Percentiles rank a stretch among this genome's conserved stretches.
Evolutionary conservation across 2,797 vertebrate species (phyloP).

Genomic region (Poecile montanus): DNA sequence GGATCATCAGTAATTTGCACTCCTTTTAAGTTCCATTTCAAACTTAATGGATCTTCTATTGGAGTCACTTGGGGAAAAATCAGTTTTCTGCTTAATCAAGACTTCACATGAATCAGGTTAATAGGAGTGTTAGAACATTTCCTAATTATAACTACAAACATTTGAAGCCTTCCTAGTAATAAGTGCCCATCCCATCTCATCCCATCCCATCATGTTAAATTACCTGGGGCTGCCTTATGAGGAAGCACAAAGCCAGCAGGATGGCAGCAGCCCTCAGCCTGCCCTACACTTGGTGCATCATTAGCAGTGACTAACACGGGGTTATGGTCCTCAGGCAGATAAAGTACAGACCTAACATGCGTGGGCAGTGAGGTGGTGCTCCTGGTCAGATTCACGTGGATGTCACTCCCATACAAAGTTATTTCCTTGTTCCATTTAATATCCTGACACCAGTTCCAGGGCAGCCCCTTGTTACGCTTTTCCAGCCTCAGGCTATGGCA

Average conservation of each 20-base stretch:
- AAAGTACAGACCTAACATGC: accelerated
- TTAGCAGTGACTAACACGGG: accelerated
- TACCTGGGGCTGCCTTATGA: background rate
- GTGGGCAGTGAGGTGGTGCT: background rate
- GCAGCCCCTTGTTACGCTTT: slow-evolving; percentile 1
- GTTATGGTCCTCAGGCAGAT: background rate
- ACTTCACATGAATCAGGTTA: slow-evolving; percentile 57
- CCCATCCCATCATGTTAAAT: slow-evolving; percentile 10
- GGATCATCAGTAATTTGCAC: background rate
- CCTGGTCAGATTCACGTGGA: background rate
- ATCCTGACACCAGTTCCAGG: slow-evolving; percentile 15
- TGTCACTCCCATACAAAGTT: background rate
- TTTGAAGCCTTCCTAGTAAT: slow-evolving; percentile 20
- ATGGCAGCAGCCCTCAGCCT: background rate
- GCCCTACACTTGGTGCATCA: background rate
- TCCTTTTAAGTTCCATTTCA: slow-evolving; percentile 9
- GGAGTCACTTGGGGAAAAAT: slow-evolving; percentile 9
- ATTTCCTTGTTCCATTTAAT: background rate
- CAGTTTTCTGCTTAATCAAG: slow-evolving; percentile 37
- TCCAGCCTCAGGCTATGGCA: background rate
- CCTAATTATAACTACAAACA: slow-evolving; percentile 65
- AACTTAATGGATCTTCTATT: background rate
- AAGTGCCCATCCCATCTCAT: slow-evolving; percentile 5
- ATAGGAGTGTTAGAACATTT: slow-evolving; percentile 19
- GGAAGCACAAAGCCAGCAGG: background rate